A percentile compares a stretch with the other conserved stretches of the same genome.
Conservation (phyloP, 2,888 invertebrate species). For the Phorcus lineatus region DNA sequence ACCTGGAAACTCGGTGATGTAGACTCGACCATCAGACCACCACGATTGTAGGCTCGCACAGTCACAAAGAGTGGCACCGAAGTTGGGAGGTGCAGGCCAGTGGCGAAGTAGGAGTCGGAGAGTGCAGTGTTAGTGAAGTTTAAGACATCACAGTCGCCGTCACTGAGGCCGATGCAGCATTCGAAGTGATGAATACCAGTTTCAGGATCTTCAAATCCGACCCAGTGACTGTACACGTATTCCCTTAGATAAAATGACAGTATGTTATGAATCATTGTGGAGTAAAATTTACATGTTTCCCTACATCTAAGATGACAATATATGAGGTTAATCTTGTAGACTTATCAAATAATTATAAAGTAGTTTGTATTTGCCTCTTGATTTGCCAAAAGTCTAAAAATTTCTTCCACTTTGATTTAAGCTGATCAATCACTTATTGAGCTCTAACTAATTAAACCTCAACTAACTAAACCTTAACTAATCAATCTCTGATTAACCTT, state of each 20-base stretch:
- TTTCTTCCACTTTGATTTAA: no score
- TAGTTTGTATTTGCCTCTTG: no score
- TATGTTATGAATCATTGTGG: neutral
- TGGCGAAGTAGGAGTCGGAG: slow-evolving; percentile 25
- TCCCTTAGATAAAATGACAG: neutral
- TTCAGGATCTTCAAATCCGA: slow-evolving; percentile 24
- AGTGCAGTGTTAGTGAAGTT: slow-evolving; percentile 29
- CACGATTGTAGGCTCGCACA: slow-evolving; percentile 37
- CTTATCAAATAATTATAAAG: no score
- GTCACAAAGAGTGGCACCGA: slow-evolving; percentile 29
- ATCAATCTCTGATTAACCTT: no score
- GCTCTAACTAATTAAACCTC: no score
- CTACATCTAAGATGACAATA: no score
- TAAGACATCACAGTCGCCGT: slow-evolving; percentile 33
- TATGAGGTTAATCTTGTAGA: no score
- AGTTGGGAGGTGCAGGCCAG: slow-evolving; percentile 29
- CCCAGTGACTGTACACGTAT: neutral
- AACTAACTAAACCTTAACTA: no score
- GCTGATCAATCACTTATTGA: no score
- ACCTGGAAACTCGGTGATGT: slow-evolving; percentile 36
- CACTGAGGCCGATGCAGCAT: slow-evolving; percentile 17
- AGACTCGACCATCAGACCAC: slow-evolving; percentile 22
- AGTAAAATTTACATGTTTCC: no score
- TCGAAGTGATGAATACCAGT: slow-evolving; percentile 15
- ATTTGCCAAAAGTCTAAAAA: no score